These are phyloP conservation scores for Herpetotheres cachinnans DNA, from an alignment of 2,113 vertebrate species.

Conservation along the genomic window DNA sequence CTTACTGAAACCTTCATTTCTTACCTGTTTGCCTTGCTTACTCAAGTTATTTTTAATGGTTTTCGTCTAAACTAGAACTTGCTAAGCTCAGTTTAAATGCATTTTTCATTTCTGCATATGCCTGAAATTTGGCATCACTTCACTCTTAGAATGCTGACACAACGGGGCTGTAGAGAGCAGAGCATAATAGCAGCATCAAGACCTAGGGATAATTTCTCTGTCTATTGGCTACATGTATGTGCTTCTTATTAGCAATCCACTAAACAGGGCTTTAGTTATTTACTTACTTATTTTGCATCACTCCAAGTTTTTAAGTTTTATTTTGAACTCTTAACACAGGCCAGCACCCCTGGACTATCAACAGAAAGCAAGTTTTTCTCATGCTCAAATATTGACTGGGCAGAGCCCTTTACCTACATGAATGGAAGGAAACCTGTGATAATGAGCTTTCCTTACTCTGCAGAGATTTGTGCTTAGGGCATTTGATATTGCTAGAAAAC, in stretches of 20 bases:
- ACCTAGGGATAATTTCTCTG: not conserved
- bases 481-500: not conserved
- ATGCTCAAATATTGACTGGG: not conserved
- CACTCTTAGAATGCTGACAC: not conserved
- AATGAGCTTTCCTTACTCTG: not conserved
- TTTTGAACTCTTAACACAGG: not conserved
- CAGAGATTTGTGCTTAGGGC: not conserved
- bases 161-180: not conserved
- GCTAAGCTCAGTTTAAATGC: not conserved
- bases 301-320: not conserved
- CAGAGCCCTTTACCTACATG: not conserved
- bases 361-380: not conserved
- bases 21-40: not conserved
- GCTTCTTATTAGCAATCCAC: not conserved
- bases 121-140: not conserved
- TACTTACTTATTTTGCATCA: not conserved
- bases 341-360: not conserved
- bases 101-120: not conserved
- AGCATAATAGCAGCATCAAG: not conserved
- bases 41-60: not conserved
- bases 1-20: not conserved
- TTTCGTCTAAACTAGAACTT: not conserved
- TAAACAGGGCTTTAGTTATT: not conserved
- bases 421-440: not conserved
- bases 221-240: not conserved